A percentile compares a stretch with the other conserved stretches of the same genome.
Evolutionary conservation across 1,140 invertebrate species (phyloP).

Genomic region (Neodiprion virginianus): DNA sequence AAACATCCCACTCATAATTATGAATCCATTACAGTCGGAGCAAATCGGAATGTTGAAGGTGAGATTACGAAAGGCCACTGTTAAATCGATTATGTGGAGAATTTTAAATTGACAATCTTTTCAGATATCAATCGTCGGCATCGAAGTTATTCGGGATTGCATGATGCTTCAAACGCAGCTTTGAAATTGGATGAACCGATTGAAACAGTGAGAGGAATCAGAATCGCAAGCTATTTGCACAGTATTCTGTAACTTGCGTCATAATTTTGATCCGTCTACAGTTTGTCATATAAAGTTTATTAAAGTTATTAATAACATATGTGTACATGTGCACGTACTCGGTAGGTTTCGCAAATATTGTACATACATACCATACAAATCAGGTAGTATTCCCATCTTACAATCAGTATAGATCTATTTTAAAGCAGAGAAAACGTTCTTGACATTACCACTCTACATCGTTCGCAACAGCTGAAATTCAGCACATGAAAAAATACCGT

Average conservation of each 20-base stretch:
- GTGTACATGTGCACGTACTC: background rate
- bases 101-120: background rate
- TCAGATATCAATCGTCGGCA: slow-evolving; percentile 18
- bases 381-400: background rate
- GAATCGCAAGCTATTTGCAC: background rate
- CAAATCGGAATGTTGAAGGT: slow-evolving; percentile 48
- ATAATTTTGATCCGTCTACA: background rate
- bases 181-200: background rate
- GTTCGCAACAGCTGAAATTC: background rate
- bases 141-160: slow-evolving; percentile 19
- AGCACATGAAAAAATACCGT: background rate
- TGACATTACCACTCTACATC: background rate
- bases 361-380: too few species aligned
- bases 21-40: slow-evolving; percentile 22
- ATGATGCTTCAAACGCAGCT: background rate
- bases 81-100: background rate
- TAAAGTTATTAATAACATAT: slow-evolving; percentile 3
- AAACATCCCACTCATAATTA: slow-evolving; percentile 37
- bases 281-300: slow-evolving; percentile 3
- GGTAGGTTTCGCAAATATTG: too few species aligned
- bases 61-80: slow-evolving; percentile 1
- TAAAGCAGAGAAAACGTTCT: background rate
- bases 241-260: background rate
- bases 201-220: background rate
- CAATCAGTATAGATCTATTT: background rate